Conservation (phyloP, 64 coral and sea anemone species). For the Cladopsammia gracilis region DNA sequence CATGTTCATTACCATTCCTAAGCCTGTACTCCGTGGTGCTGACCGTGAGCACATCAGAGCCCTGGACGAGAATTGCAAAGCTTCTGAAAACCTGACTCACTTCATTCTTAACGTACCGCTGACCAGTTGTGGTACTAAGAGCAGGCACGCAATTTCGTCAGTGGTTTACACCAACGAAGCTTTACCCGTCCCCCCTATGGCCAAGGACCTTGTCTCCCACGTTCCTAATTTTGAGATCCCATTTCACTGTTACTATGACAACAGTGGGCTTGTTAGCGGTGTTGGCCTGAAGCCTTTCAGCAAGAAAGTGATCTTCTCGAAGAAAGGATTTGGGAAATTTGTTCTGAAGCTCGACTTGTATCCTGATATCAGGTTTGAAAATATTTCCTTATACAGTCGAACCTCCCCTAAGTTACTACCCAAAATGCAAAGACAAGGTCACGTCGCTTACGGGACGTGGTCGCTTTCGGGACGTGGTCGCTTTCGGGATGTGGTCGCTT, state of each 20-base stretch:
- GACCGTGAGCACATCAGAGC: conserved; percentile 32
- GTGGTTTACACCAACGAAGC: conserved; percentile 69
- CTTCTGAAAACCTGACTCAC: conserved; percentile 57
- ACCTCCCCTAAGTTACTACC: no score
- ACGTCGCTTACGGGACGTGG: no score
- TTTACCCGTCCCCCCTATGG: conserved; percentile 9
- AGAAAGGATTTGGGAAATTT: conserved; percentile 41
- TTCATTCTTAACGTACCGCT: conserved; percentile 48
- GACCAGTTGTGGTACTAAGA: conserved; percentile 69
- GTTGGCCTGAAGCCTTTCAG: conserved; percentile 13
- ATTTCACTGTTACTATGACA: conserved; percentile 73
- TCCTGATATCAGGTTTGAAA: conserved; percentile 27
- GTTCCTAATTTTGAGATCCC: conserved; percentile 48
- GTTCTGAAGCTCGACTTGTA: not conserved
- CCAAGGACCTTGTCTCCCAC: conserved; percentile 9
- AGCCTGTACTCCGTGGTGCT: conserved; percentile 12
- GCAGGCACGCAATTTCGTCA: conserved; percentile 33
- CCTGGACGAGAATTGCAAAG: conserved; percentile 39
- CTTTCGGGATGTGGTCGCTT: no score
- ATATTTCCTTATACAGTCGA: no score
- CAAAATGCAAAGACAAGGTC: no score
- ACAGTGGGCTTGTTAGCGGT: conserved; percentile 20
- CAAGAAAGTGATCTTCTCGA: conserved; percentile 31
- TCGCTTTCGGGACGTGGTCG: no score
- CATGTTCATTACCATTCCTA: conserved; percentile 60